Conservation (phyloP, 2,888 invertebrate species). For the Cataglyphis albicans region DNA sequence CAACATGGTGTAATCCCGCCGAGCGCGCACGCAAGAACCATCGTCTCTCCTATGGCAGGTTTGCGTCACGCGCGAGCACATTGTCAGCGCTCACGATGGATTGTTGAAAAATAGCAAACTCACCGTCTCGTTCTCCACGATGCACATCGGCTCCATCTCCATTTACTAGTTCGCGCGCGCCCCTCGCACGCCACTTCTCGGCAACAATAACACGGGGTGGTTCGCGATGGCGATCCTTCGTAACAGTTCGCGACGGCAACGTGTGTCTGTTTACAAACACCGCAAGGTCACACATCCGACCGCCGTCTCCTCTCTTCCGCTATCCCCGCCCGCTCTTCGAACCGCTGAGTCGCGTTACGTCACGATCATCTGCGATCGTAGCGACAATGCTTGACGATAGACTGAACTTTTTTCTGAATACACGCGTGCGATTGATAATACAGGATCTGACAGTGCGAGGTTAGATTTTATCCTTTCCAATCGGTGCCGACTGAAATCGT, state of each 20-base stretch:
- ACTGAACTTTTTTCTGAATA: background rate
- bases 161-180: constrained; percentile 63
- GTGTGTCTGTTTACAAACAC: constrained; percentile 92
- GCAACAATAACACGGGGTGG: constrained; percentile 21
- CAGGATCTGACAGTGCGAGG: background rate
- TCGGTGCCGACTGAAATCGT: no score
- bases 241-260: constrained; percentile 84
- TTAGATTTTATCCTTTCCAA: no score
- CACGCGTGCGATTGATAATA: background rate
- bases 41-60: constrained; percentile 63
- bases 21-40: constrained; percentile 55
- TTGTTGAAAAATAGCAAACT: constrained; percentile 70
- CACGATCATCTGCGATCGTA: constrained; percentile 50
- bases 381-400: constrained; percentile 35
- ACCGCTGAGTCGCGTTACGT: constrained; percentile 71
- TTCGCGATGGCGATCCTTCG: constrained; percentile 60
- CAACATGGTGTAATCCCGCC: constrained; percentile 73
- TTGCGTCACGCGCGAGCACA: constrained; percentile 69
- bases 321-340: constrained; percentile 30
- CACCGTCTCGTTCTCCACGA: constrained; percentile 83
- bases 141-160: constrained; percentile 82
- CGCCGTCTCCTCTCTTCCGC: constrained; percentile 67
- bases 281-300: constrained; percentile 90
- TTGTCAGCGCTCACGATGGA: constrained; percentile 61
- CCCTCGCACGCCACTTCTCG: constrained; percentile 8